Evolutionary conservation across 2,797 vertebrate genomes (phyloP).

Genomic region (Enteromius paludinosus): DNA sequence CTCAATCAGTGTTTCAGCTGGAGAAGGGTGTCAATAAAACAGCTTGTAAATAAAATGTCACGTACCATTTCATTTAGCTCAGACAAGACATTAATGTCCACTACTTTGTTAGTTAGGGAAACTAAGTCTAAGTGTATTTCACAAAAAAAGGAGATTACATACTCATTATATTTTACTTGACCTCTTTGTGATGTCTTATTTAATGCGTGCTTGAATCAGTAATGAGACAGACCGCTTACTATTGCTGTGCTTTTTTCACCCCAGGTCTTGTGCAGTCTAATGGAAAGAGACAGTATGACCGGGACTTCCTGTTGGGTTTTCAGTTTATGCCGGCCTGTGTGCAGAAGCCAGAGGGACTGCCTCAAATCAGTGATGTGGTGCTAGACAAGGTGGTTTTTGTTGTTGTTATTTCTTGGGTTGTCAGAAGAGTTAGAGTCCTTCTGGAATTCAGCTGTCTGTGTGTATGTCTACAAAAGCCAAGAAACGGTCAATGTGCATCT

Average conservation of each 20-base stretch:
- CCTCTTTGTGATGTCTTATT: background rate
- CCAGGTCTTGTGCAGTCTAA: conserved; percentile 85
- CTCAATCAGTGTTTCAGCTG: background rate
- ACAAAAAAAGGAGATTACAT: too few species aligned
- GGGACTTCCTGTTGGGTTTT: conserved; percentile 93
- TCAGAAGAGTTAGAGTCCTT: background rate
- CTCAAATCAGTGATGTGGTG: conserved; percentile 95
- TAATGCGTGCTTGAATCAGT: background rate
- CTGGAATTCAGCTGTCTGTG: background rate
- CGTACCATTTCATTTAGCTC: background rate
- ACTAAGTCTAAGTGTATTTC: background rate
- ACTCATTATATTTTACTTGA: background rate
- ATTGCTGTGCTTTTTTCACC: conserved; percentile 32
- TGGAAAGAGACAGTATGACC: conserved; percentile 92
- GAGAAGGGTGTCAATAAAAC: background rate
- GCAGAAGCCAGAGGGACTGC: conserved; percentile 96
- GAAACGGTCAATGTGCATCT: too few species aligned
- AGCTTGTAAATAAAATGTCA: background rate
- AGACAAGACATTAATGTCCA: too few species aligned
- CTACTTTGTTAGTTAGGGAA: background rate
- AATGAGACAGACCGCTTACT: background rate
- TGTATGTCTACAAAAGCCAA: too few species aligned
- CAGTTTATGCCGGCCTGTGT: conserved; percentile 94
- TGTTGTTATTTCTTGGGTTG: background rate
- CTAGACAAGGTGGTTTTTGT: conserved; percentile 88